Conservation (phyloP, 2,888 invertebrate species). For the Andrena praecox region DNA sequence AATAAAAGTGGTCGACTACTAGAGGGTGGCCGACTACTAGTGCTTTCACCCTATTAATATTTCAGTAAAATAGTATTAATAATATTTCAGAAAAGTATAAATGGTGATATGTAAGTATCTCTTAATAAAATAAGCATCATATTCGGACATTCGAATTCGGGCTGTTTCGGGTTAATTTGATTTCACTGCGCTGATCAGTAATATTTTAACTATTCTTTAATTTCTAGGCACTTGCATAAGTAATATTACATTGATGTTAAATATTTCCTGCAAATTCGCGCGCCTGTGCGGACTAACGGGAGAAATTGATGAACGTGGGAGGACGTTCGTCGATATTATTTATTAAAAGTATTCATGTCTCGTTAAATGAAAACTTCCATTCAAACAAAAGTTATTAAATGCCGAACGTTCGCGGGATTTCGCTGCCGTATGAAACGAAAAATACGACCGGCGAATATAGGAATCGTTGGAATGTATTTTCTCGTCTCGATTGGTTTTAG, state of each 20-base stretch:
- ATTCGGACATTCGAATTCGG: no score
- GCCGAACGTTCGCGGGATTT: neutral
- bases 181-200: no score
- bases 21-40: no score
- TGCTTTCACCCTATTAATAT: no score
- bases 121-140: no score
- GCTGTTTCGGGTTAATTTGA: no score
- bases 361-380: conserved; percentile 5
- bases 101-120: no score
- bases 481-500: conserved; percentile 4
- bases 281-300: neutral
- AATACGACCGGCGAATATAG: neutral
- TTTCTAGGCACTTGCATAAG: no score
- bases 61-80: no score
- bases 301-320: neutral
- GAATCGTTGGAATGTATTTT: neutral
- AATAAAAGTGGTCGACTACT: no score
- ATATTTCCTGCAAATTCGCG: neutral
- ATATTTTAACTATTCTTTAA: no score
- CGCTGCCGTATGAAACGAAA: neutral
- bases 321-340: conserved; percentile 2
- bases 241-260: neutral
- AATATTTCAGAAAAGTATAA: no score
- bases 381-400: conserved; percentile 20
- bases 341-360: neutral